Percentiles rank a stretch among this genome's conserved stretches.
Conservation (phyloP, 2,113 vertebrate genomes). For the Chascanopsetta lugubris region DNA sequence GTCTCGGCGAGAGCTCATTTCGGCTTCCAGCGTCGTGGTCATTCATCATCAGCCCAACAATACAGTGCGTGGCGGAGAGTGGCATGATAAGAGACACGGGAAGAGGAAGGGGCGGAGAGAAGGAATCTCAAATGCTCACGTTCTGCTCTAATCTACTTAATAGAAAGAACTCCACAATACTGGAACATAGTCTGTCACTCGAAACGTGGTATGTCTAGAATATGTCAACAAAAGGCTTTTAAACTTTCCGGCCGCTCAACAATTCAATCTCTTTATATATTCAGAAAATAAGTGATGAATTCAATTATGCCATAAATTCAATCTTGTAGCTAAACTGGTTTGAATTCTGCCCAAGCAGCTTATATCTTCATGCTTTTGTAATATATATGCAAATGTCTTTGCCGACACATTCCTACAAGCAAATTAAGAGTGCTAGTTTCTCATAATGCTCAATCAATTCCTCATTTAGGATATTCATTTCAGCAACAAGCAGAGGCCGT, state of each 20-base stretch:
- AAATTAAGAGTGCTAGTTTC: slow-evolving; percentile 60
- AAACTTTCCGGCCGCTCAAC: slow-evolving; percentile 28
- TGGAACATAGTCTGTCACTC: not conserved
- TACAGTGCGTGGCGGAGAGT: slow-evolving; percentile 50
- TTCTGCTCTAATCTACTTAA: not conserved
- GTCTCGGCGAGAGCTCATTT: slow-evolving; percentile 66
- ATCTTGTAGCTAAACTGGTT: slow-evolving; percentile 41
- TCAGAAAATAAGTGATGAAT: slow-evolving; percentile 51
- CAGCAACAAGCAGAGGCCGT: slow-evolving; percentile 19
- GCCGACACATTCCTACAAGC: slow-evolving; percentile 60
- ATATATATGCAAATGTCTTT: slow-evolving; percentile 72
- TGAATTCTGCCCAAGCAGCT: slow-evolving; percentile 53
- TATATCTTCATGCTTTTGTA: slow-evolving; percentile 54
- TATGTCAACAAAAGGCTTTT: not conserved
- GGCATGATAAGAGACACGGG: slow-evolving; percentile 62
- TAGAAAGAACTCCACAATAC: not conserved
- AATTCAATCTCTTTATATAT: slow-evolving; percentile 33
- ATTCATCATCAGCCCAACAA: slow-evolving; percentile 75
- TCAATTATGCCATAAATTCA: slow-evolving; percentile 54
- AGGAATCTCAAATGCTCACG: slow-evolving; percentile 16
- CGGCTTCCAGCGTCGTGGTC: slow-evolving; percentile 54
- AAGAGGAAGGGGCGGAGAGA: slow-evolving; percentile 23
- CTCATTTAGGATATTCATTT: slow-evolving; percentile 53
- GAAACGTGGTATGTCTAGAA: not conserved
- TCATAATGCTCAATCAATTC: slow-evolving; percentile 61